Evolutionary conservation across 2,888 invertebrate genomes (phyloP).

Genomic region (Pristionchus japonicus): DNA sequence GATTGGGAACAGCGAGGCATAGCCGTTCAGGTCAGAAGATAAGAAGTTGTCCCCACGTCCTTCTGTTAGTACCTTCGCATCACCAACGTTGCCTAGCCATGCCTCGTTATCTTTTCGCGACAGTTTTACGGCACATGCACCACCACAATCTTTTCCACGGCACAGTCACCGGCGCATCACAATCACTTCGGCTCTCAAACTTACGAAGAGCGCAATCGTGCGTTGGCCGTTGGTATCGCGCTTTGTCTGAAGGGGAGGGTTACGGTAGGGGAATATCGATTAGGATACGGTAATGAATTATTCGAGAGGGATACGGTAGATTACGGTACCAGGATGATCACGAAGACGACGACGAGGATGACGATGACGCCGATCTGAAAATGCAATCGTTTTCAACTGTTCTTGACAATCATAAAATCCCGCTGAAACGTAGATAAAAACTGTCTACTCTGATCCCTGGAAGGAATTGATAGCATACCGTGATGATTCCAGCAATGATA

Average conservation of each 20-base stretch:
- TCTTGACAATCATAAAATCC: no score
- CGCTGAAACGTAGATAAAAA: background rate
- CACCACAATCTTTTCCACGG: background rate
- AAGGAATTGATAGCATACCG: background rate
- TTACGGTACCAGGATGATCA: conserved; percentile 30
- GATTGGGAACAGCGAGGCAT: no score
- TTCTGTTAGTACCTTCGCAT: background rate
- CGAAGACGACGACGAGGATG: conserved; percentile 28
- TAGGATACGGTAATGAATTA: background rate
- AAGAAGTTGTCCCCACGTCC: no score
- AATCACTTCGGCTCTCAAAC: background rate
- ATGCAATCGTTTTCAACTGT: background rate
- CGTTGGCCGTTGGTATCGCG: conserved; percentile 17
- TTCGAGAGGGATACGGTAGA: background rate
- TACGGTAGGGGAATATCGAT: background rate
- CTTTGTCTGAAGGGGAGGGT: background rate
- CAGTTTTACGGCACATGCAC: background rate
- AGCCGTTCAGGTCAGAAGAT: no score
- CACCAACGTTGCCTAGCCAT: background rate
- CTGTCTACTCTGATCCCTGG: background rate
- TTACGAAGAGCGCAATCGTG: conserved; percentile 36
- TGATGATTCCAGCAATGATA: conserved; percentile 44
- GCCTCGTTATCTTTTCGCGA: background rate
- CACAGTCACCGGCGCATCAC: background rate
- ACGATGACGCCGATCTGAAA: conserved; percentile 43